phyloP scores from a whole-genome alignment of 2,113 vertebrate species.

The Thunnus maccoyii region DNA sequence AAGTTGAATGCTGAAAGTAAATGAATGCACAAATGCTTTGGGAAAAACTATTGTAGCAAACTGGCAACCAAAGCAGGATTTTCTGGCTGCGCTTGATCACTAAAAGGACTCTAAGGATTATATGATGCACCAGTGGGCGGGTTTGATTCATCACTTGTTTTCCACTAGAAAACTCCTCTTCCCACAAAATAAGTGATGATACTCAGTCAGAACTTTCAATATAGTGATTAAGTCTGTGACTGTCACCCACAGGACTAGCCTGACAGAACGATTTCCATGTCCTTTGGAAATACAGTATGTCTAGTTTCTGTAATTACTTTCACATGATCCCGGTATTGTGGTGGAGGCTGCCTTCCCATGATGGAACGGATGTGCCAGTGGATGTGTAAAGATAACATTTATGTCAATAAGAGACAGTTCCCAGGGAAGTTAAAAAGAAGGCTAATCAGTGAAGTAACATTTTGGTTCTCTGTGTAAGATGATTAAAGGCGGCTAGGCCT shows the following conservation, averaged over 20 bases:
- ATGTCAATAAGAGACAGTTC: too few species aligned
- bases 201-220: not conserved
- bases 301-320: not conserved
- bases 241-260: not conserved
- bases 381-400: too few species aligned
- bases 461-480: too few species aligned
- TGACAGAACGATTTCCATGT: not conserved
- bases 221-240: not conserved
- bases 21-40: not conserved
- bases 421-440: too few species aligned
- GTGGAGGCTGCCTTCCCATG: too few species aligned
- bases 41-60: not conserved
- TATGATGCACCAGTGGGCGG: not conserved
- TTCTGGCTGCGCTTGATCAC: not conserved
- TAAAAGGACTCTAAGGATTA: constrained; percentile 5
- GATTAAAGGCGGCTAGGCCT: too few species aligned
- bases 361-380: too few species aligned
- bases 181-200: not conserved
- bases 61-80: constrained; percentile 1
- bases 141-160: constrained; percentile 9
- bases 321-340: not conserved
- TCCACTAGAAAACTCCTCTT: not conserved
- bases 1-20: not conserved
- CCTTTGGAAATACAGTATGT: not conserved
- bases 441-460: too few species aligned